Evolutionary conservation across 1,140 invertebrate species (phyloP).

Genomic region (Drosophila bipectinata): DNA sequence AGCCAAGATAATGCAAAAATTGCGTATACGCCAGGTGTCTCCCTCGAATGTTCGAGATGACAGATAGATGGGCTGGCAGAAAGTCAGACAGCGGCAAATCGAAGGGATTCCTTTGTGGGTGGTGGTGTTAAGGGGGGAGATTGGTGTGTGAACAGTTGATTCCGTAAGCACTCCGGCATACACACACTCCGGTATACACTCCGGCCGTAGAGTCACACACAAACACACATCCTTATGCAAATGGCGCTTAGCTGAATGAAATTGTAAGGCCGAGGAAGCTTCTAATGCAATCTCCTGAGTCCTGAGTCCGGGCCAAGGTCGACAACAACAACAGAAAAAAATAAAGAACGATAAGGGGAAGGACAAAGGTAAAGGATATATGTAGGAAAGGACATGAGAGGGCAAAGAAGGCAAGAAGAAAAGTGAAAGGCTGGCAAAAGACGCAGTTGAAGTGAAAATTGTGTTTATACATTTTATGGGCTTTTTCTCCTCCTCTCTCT

Average conservation of each 20-base stretch:
- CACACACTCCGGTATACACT: not conserved
- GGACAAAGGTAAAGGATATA: not conserved
- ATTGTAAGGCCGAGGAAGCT: constrained; percentile 3
- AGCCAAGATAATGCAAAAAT: not conserved
- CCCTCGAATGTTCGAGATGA: constrained; percentile 1
- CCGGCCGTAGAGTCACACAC: not conserved
- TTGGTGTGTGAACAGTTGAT: not conserved
- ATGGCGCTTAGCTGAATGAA: constrained; percentile 13
- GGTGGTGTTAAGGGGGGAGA: not conserved
- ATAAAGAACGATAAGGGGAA: not conserved
- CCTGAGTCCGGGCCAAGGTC: constrained; percentile 10
- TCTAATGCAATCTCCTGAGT: constrained; percentile 48
- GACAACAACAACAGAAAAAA: not conserved
- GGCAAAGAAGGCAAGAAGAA: not conserved
- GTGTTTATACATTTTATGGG: constrained; percentile 65
- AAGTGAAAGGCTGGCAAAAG: constrained; percentile 51
- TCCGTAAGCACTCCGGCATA: not conserved
- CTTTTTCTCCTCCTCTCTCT: not conserved
- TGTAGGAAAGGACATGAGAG: not conserved
- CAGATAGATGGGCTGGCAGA: constrained; percentile 1
- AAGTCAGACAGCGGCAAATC: constrained; percentile 1
- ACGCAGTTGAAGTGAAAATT: constrained; percentile 60
- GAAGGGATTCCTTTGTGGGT: not conserved
- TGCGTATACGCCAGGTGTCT: constrained; percentile 8
- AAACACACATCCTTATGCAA: not conserved